Evolutionary conservation across 1,140 invertebrate genomes (phyloP).

Genomic region (Holcopasites calliopsidis): DNA sequence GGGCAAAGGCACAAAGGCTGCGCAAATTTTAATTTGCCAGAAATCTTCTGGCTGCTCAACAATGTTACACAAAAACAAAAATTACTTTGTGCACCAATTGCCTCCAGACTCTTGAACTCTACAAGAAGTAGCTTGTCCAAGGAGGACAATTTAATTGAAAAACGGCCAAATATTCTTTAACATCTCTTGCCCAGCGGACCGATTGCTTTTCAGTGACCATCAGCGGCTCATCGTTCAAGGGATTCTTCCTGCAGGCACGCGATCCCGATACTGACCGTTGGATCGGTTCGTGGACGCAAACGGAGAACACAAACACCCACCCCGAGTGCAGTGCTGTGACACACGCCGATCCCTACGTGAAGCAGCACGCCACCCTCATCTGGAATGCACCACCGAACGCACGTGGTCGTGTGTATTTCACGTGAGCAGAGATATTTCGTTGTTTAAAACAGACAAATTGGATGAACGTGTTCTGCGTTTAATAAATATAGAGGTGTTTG

Average conservation of each 20-base stretch:
- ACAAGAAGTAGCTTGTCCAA: no score
- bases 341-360: slow-evolving; percentile 88
- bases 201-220: slow-evolving; percentile 81
- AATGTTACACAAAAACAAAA: no score
- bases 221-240: slow-evolving; percentile 84
- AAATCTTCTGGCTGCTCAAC: no score
- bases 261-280: slow-evolving; percentile 85
- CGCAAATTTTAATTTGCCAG: not conserved
- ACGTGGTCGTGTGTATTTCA: slow-evolving; percentile 87
- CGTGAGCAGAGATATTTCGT: slow-evolving; percentile 81
- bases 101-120: no score
- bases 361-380: slow-evolving; percentile 85
- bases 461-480: not conserved
- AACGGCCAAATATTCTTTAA: no score
- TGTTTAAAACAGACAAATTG: not conserved
- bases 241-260: slow-evolving; percentile 90
- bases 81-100: no score
- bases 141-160: no score
- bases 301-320: slow-evolving; percentile 86
- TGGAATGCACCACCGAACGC: slow-evolving; percentile 86
- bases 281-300: slow-evolving; percentile 86
- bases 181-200: not conserved
- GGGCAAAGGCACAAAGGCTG: not conserved
- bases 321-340: slow-evolving; percentile 89
- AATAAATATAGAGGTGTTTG: no score